These are phyloP conservation scores for Nyctereutes procyonoides DNA, from an alignment of 2,113 vertebrate species.

Conservation along the genomic window DNA sequence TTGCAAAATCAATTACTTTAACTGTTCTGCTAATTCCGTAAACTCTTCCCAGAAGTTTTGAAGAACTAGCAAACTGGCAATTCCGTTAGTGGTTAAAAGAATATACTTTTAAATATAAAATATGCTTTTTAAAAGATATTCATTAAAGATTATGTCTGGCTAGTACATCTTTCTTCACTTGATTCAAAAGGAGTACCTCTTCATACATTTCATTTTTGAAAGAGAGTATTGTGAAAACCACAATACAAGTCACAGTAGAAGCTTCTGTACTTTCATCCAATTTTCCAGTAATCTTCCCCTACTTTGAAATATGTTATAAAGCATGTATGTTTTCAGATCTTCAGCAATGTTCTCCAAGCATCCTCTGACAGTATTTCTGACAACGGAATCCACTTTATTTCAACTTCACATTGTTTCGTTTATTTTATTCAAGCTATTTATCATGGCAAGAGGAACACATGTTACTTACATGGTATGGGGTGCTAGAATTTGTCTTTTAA, in stretches of 20 bases:
- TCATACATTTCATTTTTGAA: not conserved
- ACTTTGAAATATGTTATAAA: not conserved
- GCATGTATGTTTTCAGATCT: not conserved
- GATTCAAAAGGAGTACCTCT: not conserved
- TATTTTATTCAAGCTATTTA: not conserved
- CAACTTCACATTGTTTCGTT: not conserved
- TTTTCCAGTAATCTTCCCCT: not conserved
- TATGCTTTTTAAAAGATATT: not conserved
- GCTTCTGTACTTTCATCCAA: not conserved
- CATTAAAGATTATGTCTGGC: not conserved
- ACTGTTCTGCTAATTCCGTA: not conserved
- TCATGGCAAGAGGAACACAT: not conserved
- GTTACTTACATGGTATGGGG: not conserved
- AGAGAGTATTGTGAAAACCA: not conserved
- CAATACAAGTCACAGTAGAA: not conserved
- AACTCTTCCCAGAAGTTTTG: not conserved
- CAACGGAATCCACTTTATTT: not conserved
- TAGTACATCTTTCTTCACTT: not conserved
- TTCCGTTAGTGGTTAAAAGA: not conserved
- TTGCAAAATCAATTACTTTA: not conserved
- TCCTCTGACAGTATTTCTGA: not conserved
- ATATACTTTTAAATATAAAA: not conserved
- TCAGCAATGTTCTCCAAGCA: slow-evolving; percentile 15
- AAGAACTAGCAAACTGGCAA: not conserved
- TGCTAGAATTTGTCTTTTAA: not conserved